Base-by-base conservation (phyloP, 2,797 vertebrate genomes). In the Lacerta viridis region DNA sequence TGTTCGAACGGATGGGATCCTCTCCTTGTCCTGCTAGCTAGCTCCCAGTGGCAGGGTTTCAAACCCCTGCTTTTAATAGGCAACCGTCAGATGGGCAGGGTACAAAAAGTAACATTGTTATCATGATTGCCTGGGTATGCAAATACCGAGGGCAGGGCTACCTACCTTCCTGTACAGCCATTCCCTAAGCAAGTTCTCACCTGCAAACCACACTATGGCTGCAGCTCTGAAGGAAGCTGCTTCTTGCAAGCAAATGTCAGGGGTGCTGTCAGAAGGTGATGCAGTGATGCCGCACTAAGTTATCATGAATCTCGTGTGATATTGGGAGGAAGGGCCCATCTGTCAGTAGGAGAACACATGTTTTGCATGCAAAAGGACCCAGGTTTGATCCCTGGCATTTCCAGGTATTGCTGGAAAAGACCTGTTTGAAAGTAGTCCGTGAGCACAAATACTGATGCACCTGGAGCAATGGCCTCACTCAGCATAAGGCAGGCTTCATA, bases 31-130 rank as follows among this genome's bases (percentile, higher is more conserved):
- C 15, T 68, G 20, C 29, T 23, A 33, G 7, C 17, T 27, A 27
- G 61, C 11, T 91, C 59, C n/a, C 33, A 85, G 36, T 66, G 83
- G 61, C 86, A 86, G 88, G 20, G 90, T 91, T 94, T 75, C 69
- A 41, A 86, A 85, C 25, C 86, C 27, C 76, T 59, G 64, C 55
- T 90, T 94, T 87, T 89, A 85, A 86, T 91, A 84, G 36, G 4
- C 77, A 50, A 50, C 46, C 46, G 11, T 50, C 46, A 50, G 11
- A 50, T 50, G 46, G 46, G 46, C 50, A 55, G 50, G 13, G 50
- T 15, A 15, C 50, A 55, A 55, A 55, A 50, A 55, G 15, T 55
- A 55, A 55, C 50, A 55, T 55, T 55, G 50, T 15, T 50, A 50
- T 50, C 50, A 4, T 15, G 50, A 55, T 71, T 85, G 23, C 3